A percentile compares a stretch with the other conserved stretches of the same genome.
Evolutionary conservation across 2,113 vertebrate species (phyloP).

Genomic region (Fregetta grallaria): DNA sequence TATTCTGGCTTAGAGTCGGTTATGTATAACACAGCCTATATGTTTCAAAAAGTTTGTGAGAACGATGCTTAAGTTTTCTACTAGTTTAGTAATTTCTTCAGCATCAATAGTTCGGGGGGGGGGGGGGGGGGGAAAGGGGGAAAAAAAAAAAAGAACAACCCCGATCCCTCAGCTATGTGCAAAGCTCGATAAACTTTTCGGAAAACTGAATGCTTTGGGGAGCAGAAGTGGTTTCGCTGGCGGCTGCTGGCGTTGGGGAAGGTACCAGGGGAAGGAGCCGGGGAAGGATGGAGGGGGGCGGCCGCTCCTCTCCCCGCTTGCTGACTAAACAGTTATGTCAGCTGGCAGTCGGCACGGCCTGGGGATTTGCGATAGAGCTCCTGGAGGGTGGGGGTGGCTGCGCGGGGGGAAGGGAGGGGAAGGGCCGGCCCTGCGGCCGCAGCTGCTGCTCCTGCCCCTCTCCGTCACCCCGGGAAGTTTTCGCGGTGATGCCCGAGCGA

Average conservation of each 20-base stretch:
- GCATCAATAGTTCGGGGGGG: not conserved
- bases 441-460: conserved; percentile 54
- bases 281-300: conserved; percentile 34
- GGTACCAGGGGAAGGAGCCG: not conserved
- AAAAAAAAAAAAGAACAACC: not conserved
- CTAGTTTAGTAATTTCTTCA: conserved; percentile 5
- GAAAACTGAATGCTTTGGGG: not conserved
- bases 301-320: conserved; percentile 62
- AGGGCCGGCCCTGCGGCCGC: conserved; percentile 19
- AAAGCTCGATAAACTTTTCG: not conserved
- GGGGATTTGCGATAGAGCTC: conserved; percentile 81
- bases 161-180: not conserved
- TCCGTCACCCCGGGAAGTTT: not conserved
- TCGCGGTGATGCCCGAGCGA: not conserved
- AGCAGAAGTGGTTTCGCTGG: not conserved
- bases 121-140: too few relatives aligned
- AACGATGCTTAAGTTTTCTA: conserved; percentile 19
- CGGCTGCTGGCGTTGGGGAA: not conserved
- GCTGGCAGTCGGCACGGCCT: conserved; percentile 78
- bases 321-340: conserved; percentile 88
- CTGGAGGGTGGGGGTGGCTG: conserved; percentile 67
- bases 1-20: not conserved
- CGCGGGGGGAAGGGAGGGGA: conserved; percentile 46
- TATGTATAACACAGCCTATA: not conserved
- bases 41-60: not conserved